Evolutionary conservation across 1,140 invertebrate genomes (phyloP).

Genomic region (Pogonomyrmex barbatus): DNA sequence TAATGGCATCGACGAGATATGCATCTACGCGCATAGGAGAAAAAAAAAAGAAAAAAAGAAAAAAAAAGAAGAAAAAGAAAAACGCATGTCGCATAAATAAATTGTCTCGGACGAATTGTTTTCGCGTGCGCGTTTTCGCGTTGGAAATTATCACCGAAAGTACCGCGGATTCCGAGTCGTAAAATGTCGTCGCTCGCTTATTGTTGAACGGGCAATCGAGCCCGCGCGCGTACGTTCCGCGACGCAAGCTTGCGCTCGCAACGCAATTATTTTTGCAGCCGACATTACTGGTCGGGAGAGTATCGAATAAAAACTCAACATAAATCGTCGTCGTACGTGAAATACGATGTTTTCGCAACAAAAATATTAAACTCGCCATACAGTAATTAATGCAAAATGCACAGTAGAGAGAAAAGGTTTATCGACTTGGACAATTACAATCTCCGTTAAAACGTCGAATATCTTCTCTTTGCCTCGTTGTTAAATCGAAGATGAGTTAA

Average conservation of each 20-base stretch:
- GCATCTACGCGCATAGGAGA: neutral
- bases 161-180: neutral
- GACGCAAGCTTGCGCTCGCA: neutral
- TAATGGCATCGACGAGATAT: conserved; percentile 4
- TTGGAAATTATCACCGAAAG: neutral
- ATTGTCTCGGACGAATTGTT: conserved; percentile 22
- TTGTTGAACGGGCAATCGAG: neutral
- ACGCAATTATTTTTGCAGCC: conserved; percentile 16
- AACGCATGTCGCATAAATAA: conserved; percentile 16
- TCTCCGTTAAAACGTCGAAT: neutral
- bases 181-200: conserved; percentile 19
- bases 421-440: neutral
- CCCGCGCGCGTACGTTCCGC: neutral
- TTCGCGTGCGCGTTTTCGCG: neutral
- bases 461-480: neutral
- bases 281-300: neutral
- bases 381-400: neutral
- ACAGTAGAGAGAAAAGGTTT: neutral
- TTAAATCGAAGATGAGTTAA: conserved; percentile 6
- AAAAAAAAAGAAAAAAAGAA: neutral
- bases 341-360: neutral
- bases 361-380: neutral
- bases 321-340: neutral
- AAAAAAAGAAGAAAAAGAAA: no score
- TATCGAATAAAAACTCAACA: neutral